Base-by-base conservation (phyloP, 2,888 invertebrate genomes). In the Chymomyza fuscimana region DNA sequence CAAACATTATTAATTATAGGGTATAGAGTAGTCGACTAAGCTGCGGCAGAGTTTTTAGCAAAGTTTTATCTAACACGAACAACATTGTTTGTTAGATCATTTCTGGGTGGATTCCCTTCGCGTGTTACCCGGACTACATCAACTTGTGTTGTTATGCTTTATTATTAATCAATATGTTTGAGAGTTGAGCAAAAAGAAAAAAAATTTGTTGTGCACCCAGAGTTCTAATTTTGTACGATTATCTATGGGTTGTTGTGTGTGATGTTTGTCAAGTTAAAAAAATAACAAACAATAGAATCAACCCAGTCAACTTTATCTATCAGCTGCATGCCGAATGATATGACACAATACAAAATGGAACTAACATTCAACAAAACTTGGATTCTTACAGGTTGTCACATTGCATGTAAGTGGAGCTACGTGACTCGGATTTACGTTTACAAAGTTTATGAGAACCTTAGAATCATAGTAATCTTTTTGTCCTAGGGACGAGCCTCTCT, bases 301-400 rank as follows among this genome's bases (percentile, higher is more conserved):
- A 63, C 46, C 67, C n/a, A 40, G 59, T 52, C 46, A 51, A 51
- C 22, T 52, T 62, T 73, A 66, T 69, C 63, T 76, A 77, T 73
- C 77, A 77, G 69, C 66, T 63, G 52, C 16, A 52, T n/a, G 36
- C n/a, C 36, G 56, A 7, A 32, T 65, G 76, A 76, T 73, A 76
- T 72, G 67, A 61, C 50, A 59, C 46, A 15, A 50, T 46, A 15
- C 15, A 22, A 62, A 46, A 9, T 36, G 40, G 32, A 63, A 25
- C 51, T 16, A 63, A 25, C 51, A 19, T 51, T 60, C 58, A 61
- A 4, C 12, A 4, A 46, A 12, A 46, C 12, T 46, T 46, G 5
- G 40, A 46, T 46, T 12, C 1, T 46, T 12, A 12, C 12, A 46
- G 10, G 12, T 46, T 46, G 10, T 46, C 12, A 46, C 40, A 46